phyloP scores from a whole-genome alignment of 2,113 vertebrate genomes.

The Jacana jacana region DNA sequence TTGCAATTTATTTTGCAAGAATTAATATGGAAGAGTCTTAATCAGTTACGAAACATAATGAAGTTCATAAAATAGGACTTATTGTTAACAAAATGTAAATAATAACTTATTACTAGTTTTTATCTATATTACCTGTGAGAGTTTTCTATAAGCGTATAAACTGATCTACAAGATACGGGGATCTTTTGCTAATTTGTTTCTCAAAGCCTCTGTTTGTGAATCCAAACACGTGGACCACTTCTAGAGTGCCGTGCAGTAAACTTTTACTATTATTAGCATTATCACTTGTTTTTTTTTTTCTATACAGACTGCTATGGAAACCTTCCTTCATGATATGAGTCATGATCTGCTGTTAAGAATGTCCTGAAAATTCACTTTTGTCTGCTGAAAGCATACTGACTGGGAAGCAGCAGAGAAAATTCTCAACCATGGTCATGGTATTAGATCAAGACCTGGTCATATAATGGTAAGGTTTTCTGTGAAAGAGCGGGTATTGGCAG shows the following conservation, averaged over 20 bases:
- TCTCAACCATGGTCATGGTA: background rate
- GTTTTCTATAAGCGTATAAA: background rate
- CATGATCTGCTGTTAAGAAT: background rate
- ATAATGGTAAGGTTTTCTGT: background rate
- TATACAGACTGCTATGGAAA: background rate
- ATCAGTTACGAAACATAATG: background rate
- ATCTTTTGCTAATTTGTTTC: background rate
- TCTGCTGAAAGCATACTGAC: background rate
- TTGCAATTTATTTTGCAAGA: background rate
- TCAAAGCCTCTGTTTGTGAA: background rate
- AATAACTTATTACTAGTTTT: background rate
- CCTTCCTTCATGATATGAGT: background rate
- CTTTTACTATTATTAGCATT: background rate
- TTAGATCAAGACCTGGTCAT: background rate
- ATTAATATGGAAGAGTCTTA: background rate
- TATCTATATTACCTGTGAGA: background rate
- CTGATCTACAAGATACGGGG: background rate
- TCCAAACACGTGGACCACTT: background rate
- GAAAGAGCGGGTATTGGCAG: background rate
- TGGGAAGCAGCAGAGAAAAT: background rate
- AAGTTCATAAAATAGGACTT: background rate
- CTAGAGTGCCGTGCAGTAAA: background rate
- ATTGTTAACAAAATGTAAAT: background rate
- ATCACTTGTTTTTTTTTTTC: background rate
- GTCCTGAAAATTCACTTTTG: background rate